These are phyloP conservation scores for Sebastes variabilis DNA, from an alignment of 2,797 vertebrate genomes.

Conservation along the genomic window DNA sequence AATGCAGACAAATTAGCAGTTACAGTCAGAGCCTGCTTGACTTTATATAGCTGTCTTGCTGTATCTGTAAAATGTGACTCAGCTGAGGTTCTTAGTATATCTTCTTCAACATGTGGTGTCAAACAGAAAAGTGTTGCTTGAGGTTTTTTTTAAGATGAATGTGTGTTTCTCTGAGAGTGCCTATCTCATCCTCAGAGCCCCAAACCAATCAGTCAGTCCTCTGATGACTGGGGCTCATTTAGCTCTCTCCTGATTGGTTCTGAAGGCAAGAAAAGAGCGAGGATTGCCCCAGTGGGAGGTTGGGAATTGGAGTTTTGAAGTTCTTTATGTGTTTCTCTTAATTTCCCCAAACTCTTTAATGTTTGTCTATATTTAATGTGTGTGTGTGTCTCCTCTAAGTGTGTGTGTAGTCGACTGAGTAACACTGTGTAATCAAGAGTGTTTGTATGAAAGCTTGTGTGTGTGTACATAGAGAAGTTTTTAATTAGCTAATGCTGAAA, in stretches of 20 bases:
- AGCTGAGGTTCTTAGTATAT: slow-evolving; percentile 31
- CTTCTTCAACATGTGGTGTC: slow-evolving; percentile 36
- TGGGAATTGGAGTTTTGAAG: slow-evolving; percentile 73
- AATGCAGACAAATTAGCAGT: slow-evolving; percentile 42
- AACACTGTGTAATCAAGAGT: slow-evolving; percentile 34
- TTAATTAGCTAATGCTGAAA: slow-evolving; percentile 72
- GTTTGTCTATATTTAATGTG: slow-evolving; percentile 61
- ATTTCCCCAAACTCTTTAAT: slow-evolving; percentile 75
- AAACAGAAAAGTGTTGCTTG: slow-evolving; percentile 41
- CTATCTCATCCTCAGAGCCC: slow-evolving; percentile 67
- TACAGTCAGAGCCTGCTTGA: slow-evolving; percentile 12
- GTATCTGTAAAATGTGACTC: slow-evolving; percentile 32
- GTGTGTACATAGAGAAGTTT: slow-evolving; percentile 38
- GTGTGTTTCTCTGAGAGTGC: slow-evolving; percentile 48
- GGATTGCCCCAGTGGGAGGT: slow-evolving; percentile 75
- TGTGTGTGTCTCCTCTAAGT: slow-evolving; percentile 12
- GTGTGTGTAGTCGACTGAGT: slow-evolving; percentile 27
- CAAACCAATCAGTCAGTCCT: slow-evolving; percentile 75
- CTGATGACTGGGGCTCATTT: slow-evolving; percentile 76
- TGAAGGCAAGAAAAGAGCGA: slow-evolving; percentile 63
- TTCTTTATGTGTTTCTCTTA: slow-evolving; percentile 74
- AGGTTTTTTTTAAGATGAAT: slow-evolving; percentile 44
- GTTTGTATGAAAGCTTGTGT: slow-evolving; percentile 35
- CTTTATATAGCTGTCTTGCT: not conserved
- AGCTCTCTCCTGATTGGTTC: slow-evolving; percentile 72